Evolutionary conservation across 2,113 vertebrate species (phyloP), one percentile per base, ranked within the genome.

Genomic region (Notothenia coriiceps): DNA sequence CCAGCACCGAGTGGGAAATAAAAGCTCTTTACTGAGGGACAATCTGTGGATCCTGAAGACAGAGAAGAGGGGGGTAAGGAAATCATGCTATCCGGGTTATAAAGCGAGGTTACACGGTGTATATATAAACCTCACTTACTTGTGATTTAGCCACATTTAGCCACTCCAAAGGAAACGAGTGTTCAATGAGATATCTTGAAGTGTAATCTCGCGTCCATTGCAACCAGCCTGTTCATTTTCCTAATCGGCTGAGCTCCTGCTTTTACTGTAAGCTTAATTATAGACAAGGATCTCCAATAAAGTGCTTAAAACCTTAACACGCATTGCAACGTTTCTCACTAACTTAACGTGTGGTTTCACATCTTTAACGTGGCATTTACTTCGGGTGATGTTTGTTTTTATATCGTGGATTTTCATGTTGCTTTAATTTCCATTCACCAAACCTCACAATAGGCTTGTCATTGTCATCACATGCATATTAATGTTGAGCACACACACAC

Each of bases 221-320:
- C 62, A 60, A 20, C 47, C 87, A 88, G 89, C 54, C 83, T 80
- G 80, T 18, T 84, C 67, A 3, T 80, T 90, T 85, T 74, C 72
- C 77, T 89, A 87, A 88, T 92, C 90, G 29, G 63, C 82, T 85
- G 84, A 87, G 64, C 84, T 86, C 71, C 71, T 66, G 68, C 81
- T 83, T 5, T 76, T 64, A 66, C 86, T 77, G 62, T 74, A 69
- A 83, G 71, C 77, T 84, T 77, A 46, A 74, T 56, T n/a, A 56
- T n/a, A 70, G 65, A 25, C 82, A 2, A 29, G 59, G 10, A 40
- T 17, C 63, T 63, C 9, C 25, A 15, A 0, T 3, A 22, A 40
- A 15, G 33, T 11, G 59, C 49, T 52, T 52, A 2, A 20, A 20
- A 69, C 51, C 20, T 50, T 6, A 20, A 10, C 43, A 14, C 7